phyloP scores from a whole-genome alignment of 92 coral and sea anemone species.

The Palythoa caribaeorum region DNA sequence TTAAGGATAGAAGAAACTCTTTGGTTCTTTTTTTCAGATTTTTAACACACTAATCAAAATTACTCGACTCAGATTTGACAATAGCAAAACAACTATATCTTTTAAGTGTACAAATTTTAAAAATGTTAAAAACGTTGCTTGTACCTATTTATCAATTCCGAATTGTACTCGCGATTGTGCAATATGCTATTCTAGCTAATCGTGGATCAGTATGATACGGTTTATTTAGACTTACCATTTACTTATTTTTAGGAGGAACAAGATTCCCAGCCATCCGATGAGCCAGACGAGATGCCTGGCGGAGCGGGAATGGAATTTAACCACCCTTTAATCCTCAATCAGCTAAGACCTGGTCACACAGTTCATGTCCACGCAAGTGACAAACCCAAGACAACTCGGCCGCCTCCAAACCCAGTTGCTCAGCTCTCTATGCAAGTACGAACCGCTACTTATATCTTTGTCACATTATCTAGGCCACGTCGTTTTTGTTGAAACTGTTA shows the following conservation, averaged over 20 bases:
- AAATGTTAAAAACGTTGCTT: no score
- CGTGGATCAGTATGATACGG: not conserved
- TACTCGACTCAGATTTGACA: no score
- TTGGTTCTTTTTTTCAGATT: no score
- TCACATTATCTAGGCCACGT: not conserved
- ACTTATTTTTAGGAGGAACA: conserved; percentile 17
- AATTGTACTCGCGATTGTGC: no score
- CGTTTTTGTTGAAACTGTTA: not conserved
- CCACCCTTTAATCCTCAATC: conserved; percentile 66
- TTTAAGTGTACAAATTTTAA: no score
- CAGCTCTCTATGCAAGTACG: conserved; percentile 71
- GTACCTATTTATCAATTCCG: no score
- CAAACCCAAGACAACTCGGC: conserved; percentile 72
- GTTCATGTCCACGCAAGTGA: conserved; percentile 98
- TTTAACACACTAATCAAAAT: no score
- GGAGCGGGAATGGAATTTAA: conserved; percentile 51
- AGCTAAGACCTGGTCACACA: conserved; percentile 89
- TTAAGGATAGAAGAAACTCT: no score
- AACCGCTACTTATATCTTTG: not conserved
- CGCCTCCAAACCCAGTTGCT: conserved; percentile 52
- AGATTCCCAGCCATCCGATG: conserved; percentile 67
- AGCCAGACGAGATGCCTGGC: conserved; percentile 67
- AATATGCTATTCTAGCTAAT: not conserved
- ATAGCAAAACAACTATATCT: no score
- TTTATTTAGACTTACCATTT: not conserved